Base-by-base conservation (phyloP, 2,797 vertebrate genomes). In the Salarias fasciatus region DNA sequence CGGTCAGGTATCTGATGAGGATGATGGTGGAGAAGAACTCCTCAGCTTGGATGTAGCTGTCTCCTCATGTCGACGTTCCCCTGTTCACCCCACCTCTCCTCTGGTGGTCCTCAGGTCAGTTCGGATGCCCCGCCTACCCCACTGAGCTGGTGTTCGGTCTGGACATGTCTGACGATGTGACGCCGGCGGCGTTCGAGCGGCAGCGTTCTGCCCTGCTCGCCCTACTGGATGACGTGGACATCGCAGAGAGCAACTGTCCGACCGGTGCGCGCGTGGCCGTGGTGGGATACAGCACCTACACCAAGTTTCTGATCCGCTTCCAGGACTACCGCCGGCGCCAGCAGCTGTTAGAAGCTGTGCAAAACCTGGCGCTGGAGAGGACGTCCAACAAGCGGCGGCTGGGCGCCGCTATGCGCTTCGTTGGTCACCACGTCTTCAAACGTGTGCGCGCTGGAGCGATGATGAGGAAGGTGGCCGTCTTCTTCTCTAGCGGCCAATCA, bases 131-230 rank as follows among this genome's bases (percentile, higher is more conserved):
- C 0, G 83, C 45, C 11, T 94, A 92, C 80, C 96, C 93, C 43
- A 96, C 94, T 0, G 95, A 97, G 84, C 87, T 96, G 86, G 94
- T 94, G 28, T 93, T 99, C 12, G 94, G 90, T 42, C 83, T 98
- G 42, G 96, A 97, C 78, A 93, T 94, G 93, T 97, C 95, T 1
- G 72, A 56, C 0, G 92, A 92, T 0, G 89, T 96, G 72, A 85
- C 82, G 0, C 43, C 68, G 5, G 12, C 8, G 7, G 76, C 80
- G 11, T 97, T 98, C 40, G 89, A 93, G 73, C 87, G 86, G 60
- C 96, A 96, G 92, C 95, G 89, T 30, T 54, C 48, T 3, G 86
- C 89, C 24, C 73, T 94, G 37, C 56, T 87, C 0, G 76, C 85
- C n/a, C 73, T 97, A 76, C 70, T 98, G 84, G 83, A 91, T 30